Conservation (phyloP, 2,888 invertebrate genomes). For the Himalopsyche anomala region DNA sequence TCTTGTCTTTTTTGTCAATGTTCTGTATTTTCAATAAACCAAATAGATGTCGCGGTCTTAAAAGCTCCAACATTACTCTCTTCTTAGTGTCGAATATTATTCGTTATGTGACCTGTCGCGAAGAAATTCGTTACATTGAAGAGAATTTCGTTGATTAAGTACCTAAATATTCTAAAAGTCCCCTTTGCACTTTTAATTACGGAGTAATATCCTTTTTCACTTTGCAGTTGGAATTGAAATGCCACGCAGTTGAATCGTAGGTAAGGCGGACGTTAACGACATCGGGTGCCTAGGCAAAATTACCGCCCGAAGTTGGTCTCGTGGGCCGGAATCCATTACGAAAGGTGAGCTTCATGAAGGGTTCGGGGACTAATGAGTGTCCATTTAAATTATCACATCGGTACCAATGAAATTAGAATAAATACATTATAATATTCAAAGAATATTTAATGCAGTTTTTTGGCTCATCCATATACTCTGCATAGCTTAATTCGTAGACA, state of each 20-base stretch:
- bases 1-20: no score
- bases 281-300: slow-evolving; percentile 27
- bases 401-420: neutral
- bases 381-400: neutral
- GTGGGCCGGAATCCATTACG: slow-evolving; percentile 22
- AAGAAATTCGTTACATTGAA: neutral
- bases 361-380: slow-evolving; percentile 9
- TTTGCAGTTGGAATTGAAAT: slow-evolving; percentile 60
- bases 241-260: slow-evolving; percentile 41
- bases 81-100: neutral
- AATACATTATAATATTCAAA: neutral
- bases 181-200: slow-evolving; percentile 63
- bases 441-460: neutral
- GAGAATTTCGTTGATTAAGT: neutral
- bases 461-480: no score
- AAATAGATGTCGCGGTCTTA: no score
- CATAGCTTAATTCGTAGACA: no score
- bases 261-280: slow-evolving; percentile 44
- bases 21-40: no score
- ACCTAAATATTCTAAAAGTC: slow-evolving; percentile 41
- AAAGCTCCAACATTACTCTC: no score
- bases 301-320: slow-evolving; percentile 10
- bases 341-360: slow-evolving; percentile 8
- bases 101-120: neutral
- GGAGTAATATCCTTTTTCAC: slow-evolving; percentile 62